Conservation (phyloP, 1,140 invertebrate genomes). For the Octopus sinensis region DNA sequence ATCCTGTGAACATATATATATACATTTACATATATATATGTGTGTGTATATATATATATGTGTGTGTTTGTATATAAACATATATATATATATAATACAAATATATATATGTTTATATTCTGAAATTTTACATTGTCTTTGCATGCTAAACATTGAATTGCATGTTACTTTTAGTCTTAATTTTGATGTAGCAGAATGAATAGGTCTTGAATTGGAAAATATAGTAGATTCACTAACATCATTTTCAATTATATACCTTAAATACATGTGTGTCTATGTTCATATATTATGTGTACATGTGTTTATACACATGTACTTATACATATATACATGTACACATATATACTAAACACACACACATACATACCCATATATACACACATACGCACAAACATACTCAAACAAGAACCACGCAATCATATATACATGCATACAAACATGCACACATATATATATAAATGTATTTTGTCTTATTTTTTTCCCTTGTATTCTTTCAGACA, state of each 20-base stretch:
- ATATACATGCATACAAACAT: neutral
- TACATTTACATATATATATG: too few species aligned
- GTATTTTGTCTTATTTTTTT: neutral
- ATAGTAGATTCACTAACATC: neutral
- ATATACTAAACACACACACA: neutral
- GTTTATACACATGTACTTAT: neutral
- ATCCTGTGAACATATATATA: too few species aligned
- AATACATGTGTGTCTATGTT: neutral
- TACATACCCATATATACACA: neutral
- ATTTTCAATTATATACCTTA: neutral
- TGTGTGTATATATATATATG: too few species aligned
- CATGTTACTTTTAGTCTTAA: too few species aligned
- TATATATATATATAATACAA: too few species aligned
- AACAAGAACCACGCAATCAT: neutral
- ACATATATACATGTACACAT: neutral
- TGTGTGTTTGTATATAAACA: too few species aligned
- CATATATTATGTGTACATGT: neutral
- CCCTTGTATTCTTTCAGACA: slow-evolving; percentile 28
- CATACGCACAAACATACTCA: neutral
- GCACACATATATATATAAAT: neutral
- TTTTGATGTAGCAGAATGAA: too few species aligned
- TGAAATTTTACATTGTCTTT: too few species aligned
- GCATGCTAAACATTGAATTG: too few species aligned
- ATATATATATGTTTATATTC: too few species aligned
- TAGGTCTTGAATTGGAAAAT: too few species aligned